Conservation (phyloP, 64 coral and sea anemone genomes). For the Exaiptasia diaphana region DNA sequence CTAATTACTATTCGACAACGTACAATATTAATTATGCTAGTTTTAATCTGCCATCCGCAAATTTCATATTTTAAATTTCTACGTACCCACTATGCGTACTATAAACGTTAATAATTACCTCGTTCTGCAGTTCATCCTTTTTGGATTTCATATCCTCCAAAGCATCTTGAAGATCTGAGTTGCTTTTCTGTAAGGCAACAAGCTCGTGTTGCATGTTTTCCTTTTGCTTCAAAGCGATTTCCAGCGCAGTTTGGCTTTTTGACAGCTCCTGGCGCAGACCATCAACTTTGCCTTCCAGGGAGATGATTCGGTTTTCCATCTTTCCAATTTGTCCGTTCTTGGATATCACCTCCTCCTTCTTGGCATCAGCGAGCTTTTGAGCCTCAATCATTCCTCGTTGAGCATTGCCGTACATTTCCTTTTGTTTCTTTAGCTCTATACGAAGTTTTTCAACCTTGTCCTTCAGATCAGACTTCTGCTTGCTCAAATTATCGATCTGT, state of each 20-base stretch:
- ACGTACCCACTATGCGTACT: too few relatives aligned
- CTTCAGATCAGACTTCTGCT: conserved; percentile 58
- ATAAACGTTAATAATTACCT: neutral
- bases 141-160: conserved; percentile 19
- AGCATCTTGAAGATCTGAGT: conserved; percentile 47
- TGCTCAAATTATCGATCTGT: conserved; percentile 53
- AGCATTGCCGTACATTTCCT: conserved; percentile 32
- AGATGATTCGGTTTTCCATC: conserved; percentile 41
- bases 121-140: conserved; percentile 43
- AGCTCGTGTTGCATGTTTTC: conserved; percentile 57
- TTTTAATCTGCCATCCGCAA: too few relatives aligned
- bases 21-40: too few relatives aligned
- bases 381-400: conserved; percentile 52
- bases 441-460: conserved; percentile 48
- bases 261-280: conserved; percentile 42
- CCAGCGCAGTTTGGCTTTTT: conserved; percentile 43
- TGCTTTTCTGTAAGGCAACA: conserved; percentile 36
- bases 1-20: too few relatives aligned
- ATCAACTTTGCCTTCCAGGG: conserved; percentile 45
- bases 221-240: conserved; percentile 52
- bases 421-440: conserved; percentile 36
- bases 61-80: too few relatives aligned
- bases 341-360: conserved; percentile 39
- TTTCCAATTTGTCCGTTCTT: conserved; percentile 58
- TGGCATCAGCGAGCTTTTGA: conserved; percentile 45